Percentiles rank a stretch among this genome's conserved stretches.
Evolutionary conservation across 2,113 vertebrate genomes (phyloP).

Genomic region (Semnornis frantzii): DNA sequence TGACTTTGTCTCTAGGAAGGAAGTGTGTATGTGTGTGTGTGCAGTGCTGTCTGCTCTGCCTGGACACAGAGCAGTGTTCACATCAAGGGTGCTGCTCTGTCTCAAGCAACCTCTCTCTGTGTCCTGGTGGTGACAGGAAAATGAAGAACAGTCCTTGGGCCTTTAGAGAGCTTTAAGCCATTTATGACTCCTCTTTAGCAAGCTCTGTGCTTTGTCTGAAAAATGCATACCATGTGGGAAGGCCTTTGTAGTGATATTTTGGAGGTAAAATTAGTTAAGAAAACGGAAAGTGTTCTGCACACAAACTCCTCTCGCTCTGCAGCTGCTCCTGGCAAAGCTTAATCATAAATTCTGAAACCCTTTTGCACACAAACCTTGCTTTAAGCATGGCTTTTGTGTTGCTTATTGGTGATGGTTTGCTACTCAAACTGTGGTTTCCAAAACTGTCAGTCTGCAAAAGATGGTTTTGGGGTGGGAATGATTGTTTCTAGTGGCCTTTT

Average conservation of each 20-base stretch:
- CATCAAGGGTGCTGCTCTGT: neutral
- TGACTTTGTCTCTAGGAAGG: constrained; percentile 59
- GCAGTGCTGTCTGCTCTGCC: constrained; percentile 51
- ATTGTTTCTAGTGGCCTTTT: neutral
- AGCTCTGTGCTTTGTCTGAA: neutral
- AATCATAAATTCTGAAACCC: neutral
- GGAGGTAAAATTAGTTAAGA: neutral
- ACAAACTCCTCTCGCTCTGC: neutral
- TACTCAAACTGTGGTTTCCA: neutral
- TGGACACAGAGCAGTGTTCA: constrained; percentile 5
- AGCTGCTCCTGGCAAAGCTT: neutral
- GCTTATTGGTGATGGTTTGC: too few species aligned
- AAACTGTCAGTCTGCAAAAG: neutral
- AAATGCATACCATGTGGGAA: neutral
- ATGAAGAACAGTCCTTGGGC: neutral
- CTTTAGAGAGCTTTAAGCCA: neutral
- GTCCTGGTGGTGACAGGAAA: neutral
- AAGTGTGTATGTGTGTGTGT: constrained; percentile 40
- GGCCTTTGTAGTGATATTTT: neutral
- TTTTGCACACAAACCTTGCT: neutral
- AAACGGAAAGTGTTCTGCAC: neutral
- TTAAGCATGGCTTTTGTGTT: neutral
- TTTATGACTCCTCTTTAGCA: neutral
- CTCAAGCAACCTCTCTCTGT: constrained; percentile 6
- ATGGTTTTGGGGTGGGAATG: neutral